Percentiles rank a stretch among this genome's conserved stretches.
phyloP scores from a whole-genome alignment of 1,140 invertebrate species.

The Pseudomyrmex flavicornis region DNA sequence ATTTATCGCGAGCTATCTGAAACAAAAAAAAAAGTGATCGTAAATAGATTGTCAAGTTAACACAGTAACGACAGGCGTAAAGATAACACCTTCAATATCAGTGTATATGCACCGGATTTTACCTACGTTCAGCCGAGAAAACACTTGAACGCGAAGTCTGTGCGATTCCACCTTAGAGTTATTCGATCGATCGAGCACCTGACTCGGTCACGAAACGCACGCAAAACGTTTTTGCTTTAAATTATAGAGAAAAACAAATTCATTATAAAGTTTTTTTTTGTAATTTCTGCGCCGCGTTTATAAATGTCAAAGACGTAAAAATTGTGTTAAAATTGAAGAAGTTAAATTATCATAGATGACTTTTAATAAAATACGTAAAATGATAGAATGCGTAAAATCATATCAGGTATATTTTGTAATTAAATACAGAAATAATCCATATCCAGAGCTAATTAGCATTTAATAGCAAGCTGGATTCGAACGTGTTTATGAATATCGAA shows the following conservation, averaged over 20 bases:
- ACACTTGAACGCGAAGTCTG: conserved; percentile 21
- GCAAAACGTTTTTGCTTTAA: conserved; percentile 36
- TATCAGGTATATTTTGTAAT: conserved; percentile 37
- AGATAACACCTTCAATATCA: conserved; percentile 14
- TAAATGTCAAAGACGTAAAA: background rate
- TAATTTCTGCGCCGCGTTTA: background rate
- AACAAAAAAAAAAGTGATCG: conserved; percentile 20
- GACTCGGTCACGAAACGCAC: conserved; percentile 41
- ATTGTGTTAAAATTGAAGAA: conserved; percentile 2
- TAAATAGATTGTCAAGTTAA: background rate
- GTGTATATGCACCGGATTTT: conserved; percentile 11
- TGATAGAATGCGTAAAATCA: conserved; percentile 6
- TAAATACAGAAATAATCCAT: conserved; percentile 42
- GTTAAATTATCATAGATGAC: background rate
- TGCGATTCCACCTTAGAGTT: conserved; percentile 4
- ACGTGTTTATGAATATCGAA: conserved; percentile 40
- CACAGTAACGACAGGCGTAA: background rate
- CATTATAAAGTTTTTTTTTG: background rate
- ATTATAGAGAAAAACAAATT: conserved; percentile 22
- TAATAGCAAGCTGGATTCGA: conserved; percentile 44
- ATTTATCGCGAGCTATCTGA: conserved; percentile 31
- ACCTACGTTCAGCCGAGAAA: conserved; percentile 6
- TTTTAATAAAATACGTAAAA: background rate
- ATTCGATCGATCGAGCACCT: conserved; percentile 40
- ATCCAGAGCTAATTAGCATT: conserved; percentile 37